These are phyloP conservation scores for Fragum whitleyi DNA, from an alignment of 2,888 invertebrate genomes.

Conservation along the genomic window DNA sequence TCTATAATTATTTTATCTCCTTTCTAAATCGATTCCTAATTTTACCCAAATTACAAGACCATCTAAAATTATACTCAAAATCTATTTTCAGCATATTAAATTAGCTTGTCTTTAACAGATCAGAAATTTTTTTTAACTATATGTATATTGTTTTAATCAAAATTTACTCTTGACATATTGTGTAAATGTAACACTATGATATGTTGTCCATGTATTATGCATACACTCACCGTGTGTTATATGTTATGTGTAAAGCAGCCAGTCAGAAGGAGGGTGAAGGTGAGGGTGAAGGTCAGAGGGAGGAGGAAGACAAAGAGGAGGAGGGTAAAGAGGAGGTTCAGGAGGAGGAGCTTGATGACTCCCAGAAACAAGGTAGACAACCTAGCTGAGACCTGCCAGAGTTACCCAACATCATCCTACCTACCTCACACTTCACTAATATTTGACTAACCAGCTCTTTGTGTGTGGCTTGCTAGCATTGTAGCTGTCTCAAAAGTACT, in stretches of 20 bases:
- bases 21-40: too few relatives aligned
- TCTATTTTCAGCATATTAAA: too few relatives aligned
- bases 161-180: too few relatives aligned
- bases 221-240: neutral
- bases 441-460: neutral
- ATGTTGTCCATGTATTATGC: too few relatives aligned
- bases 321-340: conserved; percentile 56
- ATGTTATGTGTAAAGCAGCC: conserved; percentile 14
- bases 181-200: too few relatives aligned
- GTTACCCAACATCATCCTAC: neutral
- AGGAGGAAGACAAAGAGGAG: conserved; percentile 52
- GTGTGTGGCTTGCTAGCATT: neutral
- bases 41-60: too few relatives aligned
- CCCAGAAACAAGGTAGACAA: conserved; percentile 38
- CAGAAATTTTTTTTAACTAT: too few relatives aligned
- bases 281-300: conserved; percentile 51
- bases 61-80: too few relatives aligned
- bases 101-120: too few relatives aligned
- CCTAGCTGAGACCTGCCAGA: conserved; percentile 9
- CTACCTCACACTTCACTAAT: neutral
- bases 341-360: conserved; percentile 60
- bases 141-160: too few relatives aligned
- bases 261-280: conserved; percentile 26
- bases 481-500: neutral
- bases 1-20: too few relatives aligned